Conservation (phyloP, 1,140 invertebrate species). For the Pseudomyrmex flavicornis region DNA sequence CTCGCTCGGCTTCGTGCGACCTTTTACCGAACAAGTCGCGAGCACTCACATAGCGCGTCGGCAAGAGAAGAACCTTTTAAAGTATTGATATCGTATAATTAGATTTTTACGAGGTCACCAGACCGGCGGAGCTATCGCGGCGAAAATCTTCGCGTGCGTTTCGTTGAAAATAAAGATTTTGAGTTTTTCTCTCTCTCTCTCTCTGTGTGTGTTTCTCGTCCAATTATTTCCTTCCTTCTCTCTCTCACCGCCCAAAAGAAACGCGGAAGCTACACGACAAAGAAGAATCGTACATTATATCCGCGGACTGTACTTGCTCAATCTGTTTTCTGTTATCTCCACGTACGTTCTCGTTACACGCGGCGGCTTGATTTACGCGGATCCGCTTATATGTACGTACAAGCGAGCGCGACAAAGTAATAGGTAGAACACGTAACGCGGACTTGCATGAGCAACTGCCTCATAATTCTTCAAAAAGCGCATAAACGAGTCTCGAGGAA, state of each 20-base stretch:
- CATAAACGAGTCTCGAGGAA: slow-evolving; percentile 19
- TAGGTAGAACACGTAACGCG: neutral
- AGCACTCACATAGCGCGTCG: slow-evolving; percentile 4
- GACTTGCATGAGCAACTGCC: neutral
- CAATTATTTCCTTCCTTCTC: neutral
- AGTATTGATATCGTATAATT: slow-evolving; percentile 47
- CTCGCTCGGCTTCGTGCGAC: neutral
- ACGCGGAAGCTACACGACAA: neutral
- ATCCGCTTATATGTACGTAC: slow-evolving; percentile 6
- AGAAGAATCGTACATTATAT: slow-evolving; percentile 6
- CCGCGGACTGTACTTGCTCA: neutral
- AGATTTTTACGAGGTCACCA: slow-evolving; percentile 69
- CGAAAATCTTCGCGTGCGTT: neutral
- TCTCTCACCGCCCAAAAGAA: neutral
- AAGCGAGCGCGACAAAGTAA: slow-evolving; percentile 5
- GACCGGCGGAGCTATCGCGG: neutral
- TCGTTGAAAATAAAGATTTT: neutral
- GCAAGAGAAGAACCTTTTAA: slow-evolving; percentile 28
- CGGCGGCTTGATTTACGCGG: neutral
- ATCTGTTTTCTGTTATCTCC: neutral
- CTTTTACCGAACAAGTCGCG: slow-evolving; percentile 29
- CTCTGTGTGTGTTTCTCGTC: neutral
- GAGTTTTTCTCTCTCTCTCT: neutral
- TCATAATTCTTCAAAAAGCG: neutral
- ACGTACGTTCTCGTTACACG: neutral